phyloP scores from a whole-genome alignment of 2,888 invertebrate genomes.

The Drosophila diplacantha region DNA sequence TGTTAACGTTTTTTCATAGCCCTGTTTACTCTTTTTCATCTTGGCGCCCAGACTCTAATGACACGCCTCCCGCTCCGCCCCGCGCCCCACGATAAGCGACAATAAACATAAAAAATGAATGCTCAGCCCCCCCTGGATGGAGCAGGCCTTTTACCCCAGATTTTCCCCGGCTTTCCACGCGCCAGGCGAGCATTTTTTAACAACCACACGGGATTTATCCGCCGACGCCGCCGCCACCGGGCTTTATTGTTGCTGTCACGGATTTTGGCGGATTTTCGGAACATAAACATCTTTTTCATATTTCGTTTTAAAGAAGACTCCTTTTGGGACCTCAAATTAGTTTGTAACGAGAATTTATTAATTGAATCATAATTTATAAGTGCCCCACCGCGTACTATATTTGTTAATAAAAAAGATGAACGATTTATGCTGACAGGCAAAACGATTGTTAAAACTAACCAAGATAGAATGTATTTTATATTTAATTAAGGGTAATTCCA shows the following conservation, averaged over 20 bases:
- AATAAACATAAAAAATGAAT: slow-evolving; percentile 71
- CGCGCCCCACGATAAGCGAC: slow-evolving; percentile 59
- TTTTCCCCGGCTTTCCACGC: background rate
- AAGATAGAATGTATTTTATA: background rate
- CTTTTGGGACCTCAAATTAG: slow-evolving; percentile 56
- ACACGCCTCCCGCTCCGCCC: slow-evolving; percentile 46
- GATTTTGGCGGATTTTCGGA: slow-evolving; percentile 56
- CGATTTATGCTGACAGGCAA: background rate
- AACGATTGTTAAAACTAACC: background rate
- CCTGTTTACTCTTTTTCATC: slow-evolving; percentile 71
- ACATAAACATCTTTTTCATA: slow-evolving; percentile 42
- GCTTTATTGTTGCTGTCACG: slow-evolving; percentile 54
- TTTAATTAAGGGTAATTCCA: background rate
- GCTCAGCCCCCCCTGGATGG: slow-evolving; percentile 30
- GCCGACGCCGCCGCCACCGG: slow-evolving; percentile 28
- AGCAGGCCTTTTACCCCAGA: slow-evolving; percentile 5
- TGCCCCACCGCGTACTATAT: slow-evolving; percentile 5
- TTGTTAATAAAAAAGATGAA: slow-evolving; percentile 7
- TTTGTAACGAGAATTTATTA: slow-evolving; percentile 61
- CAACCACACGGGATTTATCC: slow-evolving; percentile 58
- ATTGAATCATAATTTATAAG: slow-evolving; percentile 65
- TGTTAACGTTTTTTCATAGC: slow-evolving; percentile 71
- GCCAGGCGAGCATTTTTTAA: slow-evolving; percentile 52
- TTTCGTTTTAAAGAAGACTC: slow-evolving; percentile 8
- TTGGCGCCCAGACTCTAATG: slow-evolving; percentile 63